Conservation (phyloP, 2,113 vertebrate species). For the Pelodiscus sinensis region DNA sequence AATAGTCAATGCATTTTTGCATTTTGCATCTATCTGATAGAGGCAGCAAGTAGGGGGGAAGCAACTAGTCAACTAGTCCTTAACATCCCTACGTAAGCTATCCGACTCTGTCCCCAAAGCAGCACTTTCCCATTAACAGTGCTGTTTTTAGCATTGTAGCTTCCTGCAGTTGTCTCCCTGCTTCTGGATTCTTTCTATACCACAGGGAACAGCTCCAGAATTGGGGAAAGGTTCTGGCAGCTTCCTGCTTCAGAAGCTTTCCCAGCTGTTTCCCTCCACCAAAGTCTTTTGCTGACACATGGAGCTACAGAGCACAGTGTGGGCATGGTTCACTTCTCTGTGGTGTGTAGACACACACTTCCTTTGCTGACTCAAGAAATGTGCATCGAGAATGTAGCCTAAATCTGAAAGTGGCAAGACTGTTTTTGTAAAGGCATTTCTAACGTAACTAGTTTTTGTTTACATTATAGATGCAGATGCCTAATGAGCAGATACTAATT, state of each 20-base stretch:
- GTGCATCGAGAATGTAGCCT: neutral
- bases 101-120: neutral
- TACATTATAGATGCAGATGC: neutral
- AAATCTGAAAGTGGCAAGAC: neutral
- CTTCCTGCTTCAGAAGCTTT: neutral
- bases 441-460: neutral
- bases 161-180: neutral
- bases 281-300: neutral
- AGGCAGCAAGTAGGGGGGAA: too few species aligned
- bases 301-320: neutral
- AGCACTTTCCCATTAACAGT: neutral
- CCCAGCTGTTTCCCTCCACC: neutral
- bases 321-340: neutral
- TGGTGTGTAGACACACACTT: neutral
- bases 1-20: too few species aligned
- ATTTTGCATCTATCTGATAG: too few species aligned
- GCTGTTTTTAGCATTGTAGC: neutral
- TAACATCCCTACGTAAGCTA: neutral
- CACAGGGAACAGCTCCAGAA: neutral
- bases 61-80: too few species aligned
- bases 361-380: neutral
- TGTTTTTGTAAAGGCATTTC: neutral
- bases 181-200: neutral
- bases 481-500: slow-evolving; percentile 6
- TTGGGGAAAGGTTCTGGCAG: neutral